Conservation (phyloP, 1,140 invertebrate genomes). For the Hormaphis cornu region DNA sequence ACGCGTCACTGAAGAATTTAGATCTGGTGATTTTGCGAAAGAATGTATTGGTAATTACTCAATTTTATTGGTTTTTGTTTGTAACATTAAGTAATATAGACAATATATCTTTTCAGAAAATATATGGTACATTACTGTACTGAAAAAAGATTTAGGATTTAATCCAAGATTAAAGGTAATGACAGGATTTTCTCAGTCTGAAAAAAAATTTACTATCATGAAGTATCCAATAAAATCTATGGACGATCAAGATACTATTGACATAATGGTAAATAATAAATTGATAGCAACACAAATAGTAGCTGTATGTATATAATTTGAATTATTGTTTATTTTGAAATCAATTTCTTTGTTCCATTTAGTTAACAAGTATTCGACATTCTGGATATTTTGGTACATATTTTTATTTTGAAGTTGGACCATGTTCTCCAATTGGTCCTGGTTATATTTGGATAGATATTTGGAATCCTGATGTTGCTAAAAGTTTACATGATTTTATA, state of each 20-base stretch:
- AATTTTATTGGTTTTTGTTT: background rate
- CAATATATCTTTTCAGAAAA: conserved; percentile 58
- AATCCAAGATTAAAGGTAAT: conserved; percentile 59
- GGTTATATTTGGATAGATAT: conserved; percentile 90
- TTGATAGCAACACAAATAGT: too few species aligned
- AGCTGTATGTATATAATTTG: too few species aligned
- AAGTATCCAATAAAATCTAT: conserved; percentile 43
- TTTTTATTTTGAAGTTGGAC: conserved; percentile 88
- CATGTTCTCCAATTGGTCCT: conserved; percentile 69
- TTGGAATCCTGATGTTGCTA: conserved; percentile 75
- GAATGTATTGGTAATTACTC: conserved; percentile 50
- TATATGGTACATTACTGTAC: conserved; percentile 82
- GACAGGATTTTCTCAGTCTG: conserved; percentile 77
- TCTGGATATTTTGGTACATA: conserved; percentile 78
- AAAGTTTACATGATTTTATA: conserved; percentile 82
- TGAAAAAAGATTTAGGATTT: conserved; percentile 69
- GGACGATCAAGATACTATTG: conserved; percentile 17
- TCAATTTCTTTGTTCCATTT: conserved; percentile 34
- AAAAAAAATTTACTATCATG: conserved; percentile 67
- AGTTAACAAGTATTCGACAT: conserved; percentile 52
- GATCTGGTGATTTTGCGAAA: conserved; percentile 54
- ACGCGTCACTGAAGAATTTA: conserved; percentile 43
- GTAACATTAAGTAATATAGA: background rate
- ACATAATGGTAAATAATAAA: conserved; percentile 16
- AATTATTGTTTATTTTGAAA: too few species aligned